These are phyloP conservation scores for Anadara kagoshimensis DNA, from an alignment of 1,140 invertebrate species.

Conservation along the genomic window DNA sequence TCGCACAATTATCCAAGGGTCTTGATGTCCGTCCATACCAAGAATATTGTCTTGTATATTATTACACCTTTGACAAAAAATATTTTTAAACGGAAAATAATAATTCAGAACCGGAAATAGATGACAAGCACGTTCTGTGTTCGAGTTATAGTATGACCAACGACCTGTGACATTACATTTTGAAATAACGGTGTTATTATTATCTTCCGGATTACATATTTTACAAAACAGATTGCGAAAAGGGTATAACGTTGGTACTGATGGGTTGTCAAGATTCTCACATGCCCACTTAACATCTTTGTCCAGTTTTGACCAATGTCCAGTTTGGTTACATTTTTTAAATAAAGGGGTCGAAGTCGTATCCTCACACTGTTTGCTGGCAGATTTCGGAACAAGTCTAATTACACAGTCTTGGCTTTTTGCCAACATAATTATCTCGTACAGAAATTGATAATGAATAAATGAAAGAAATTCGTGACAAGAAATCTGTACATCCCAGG, in stretches of 20 bases:
- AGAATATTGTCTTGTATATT: no score
- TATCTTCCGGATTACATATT: conserved; percentile 16
- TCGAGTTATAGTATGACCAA: background rate
- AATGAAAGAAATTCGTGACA: no score
- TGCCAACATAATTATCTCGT: no score
- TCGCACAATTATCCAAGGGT: no score
- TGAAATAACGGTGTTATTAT: background rate
- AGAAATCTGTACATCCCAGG: no score
- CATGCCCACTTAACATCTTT: conserved; percentile 14
- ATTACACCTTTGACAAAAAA: conserved; percentile 19
- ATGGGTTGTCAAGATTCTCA: background rate
- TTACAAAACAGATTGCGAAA: conserved; percentile 26
- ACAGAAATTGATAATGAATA: no score
- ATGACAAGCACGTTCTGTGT: conserved; percentile 8
- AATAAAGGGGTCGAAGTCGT: no score
- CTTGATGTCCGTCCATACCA: no score
- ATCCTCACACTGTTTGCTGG: no score
- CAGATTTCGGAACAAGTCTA: no score
- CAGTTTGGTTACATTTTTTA: conserved; percentile 10
- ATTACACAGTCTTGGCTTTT: no score
- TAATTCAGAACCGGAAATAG: background rate
- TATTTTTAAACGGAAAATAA: conserved; percentile 22
- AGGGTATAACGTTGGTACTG: background rate
- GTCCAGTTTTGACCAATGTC: conserved; percentile 8
- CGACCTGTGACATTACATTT: conserved; percentile 4